These are phyloP conservation scores for Strongylocentrotus purpuratus DNA, from an alignment of 35 echinoderm and acorn worm genomes.

Conservation along the genomic window DNA sequence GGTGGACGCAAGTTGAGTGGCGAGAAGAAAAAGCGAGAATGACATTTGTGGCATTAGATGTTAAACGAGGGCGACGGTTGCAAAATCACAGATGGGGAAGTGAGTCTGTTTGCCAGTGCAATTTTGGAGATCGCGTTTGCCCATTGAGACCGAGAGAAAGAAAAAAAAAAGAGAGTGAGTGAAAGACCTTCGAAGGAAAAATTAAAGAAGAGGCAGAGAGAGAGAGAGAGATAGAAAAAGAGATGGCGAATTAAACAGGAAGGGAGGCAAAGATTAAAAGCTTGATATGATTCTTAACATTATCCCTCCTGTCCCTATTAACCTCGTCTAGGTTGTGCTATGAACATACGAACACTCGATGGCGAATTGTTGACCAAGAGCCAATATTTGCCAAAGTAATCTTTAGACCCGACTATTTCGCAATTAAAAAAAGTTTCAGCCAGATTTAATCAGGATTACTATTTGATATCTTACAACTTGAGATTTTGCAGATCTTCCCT, in stretches of 20 bases:
- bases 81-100: constrained; percentile 42
- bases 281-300: background rate
- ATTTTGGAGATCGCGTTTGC: background rate
- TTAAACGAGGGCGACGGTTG: constrained; percentile 28
- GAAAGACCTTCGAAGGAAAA: background rate
- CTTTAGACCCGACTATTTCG: background rate
- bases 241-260: background rate
- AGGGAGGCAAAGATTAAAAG: background rate
- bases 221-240: background rate
- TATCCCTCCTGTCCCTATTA: background rate
- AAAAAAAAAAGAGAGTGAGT: background rate
- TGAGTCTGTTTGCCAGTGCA: constrained; percentile 1
- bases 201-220: background rate
- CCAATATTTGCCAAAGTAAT: background rate
- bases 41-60: constrained; percentile 51
- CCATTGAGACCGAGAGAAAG: background rate
- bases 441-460: background rate
- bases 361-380: background rate
- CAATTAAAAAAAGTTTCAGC: background rate
- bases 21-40: constrained; percentile 7
- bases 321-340: background rate
- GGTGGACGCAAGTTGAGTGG: constrained; percentile 25
- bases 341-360: background rate
- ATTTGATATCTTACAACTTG: background rate
- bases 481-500: too few relatives aligned